These are phyloP conservation scores for Tenrec ecaudatus DNA, from an alignment of 2,113 vertebrate species.

Conservation along the genomic window DNA sequence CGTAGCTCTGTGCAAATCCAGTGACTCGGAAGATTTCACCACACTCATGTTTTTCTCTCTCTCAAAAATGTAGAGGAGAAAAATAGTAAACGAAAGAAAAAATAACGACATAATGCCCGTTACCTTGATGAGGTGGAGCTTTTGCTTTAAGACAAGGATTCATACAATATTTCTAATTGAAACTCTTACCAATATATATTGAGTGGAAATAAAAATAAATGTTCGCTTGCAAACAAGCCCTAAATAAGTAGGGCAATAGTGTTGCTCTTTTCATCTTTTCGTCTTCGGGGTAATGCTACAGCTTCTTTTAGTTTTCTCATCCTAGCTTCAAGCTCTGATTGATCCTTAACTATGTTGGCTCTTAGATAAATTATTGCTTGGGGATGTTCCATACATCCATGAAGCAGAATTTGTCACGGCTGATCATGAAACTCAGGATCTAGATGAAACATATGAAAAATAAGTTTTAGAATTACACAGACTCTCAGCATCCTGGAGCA, in stretches of 20 bases:
- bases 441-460: slow-evolving; percentile 44
- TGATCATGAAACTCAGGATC: neutral
- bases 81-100: too few relatives aligned
- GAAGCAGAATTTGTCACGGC: slow-evolving; percentile 61
- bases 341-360: slow-evolving; percentile 55
- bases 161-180: neutral
- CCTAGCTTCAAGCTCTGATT: neutral
- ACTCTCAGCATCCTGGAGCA: slow-evolving; percentile 32
- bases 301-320: neutral
- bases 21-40: neutral
- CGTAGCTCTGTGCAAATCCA: neutral
- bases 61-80: neutral
- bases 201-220: neutral
- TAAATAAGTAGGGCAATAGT: neutral
- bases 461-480: neutral
- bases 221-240: neutral
- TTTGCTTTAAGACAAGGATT: slow-evolving; percentile 37
- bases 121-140: neutral
- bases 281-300: neutral
- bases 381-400: slow-evolving; percentile 60
- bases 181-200: neutral
- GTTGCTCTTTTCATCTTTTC: neutral
- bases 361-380: slow-evolving; percentile 63
- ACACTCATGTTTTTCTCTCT: neutral
- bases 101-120: neutral